Conservation (phyloP, 2,113 vertebrate species). For the Alouatta palliata region DNA sequence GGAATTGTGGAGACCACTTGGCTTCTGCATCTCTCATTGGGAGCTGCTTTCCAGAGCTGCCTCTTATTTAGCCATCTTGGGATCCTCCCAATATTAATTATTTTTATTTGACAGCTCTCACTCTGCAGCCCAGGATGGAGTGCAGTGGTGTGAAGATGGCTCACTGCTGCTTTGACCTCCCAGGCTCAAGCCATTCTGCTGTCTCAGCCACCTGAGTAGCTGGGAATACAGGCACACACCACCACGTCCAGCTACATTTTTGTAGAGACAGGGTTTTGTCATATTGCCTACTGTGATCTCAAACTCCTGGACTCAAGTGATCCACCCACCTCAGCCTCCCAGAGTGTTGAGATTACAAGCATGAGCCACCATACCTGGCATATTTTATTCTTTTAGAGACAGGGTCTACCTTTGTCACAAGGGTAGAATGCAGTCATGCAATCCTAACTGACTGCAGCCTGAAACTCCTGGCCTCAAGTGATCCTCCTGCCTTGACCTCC, state of each 20-base stretch:
- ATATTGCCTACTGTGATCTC: not conserved
- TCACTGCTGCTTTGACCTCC: not conserved
- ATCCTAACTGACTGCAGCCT: no score
- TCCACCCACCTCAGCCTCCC: not conserved
- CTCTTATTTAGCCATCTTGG: no score
- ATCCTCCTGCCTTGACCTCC: no score
- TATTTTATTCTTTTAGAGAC: no score
- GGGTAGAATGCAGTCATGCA: no score
- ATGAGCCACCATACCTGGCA: no score
- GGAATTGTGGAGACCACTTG: no score
- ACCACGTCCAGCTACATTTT: not conserved
- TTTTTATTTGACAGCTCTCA: not conserved
- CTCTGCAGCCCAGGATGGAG: not conserved
- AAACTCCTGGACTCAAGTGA: not conserved
- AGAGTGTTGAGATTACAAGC: not conserved
- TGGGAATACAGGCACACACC: not conserved
- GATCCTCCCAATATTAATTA: no score
- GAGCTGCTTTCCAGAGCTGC: no score
- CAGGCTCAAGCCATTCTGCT: not conserved
- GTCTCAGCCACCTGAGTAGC: not conserved
- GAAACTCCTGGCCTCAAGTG: no score
- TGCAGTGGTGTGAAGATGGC: not conserved
- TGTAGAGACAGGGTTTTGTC: not conserved
- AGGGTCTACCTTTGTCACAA: no score
- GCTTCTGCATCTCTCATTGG: no score